Evolutionary conservation across 2,797 vertebrate species (phyloP), one percentile per base, ranked within the genome.

Genomic region (Pipistrellus kuhlii): DNA sequence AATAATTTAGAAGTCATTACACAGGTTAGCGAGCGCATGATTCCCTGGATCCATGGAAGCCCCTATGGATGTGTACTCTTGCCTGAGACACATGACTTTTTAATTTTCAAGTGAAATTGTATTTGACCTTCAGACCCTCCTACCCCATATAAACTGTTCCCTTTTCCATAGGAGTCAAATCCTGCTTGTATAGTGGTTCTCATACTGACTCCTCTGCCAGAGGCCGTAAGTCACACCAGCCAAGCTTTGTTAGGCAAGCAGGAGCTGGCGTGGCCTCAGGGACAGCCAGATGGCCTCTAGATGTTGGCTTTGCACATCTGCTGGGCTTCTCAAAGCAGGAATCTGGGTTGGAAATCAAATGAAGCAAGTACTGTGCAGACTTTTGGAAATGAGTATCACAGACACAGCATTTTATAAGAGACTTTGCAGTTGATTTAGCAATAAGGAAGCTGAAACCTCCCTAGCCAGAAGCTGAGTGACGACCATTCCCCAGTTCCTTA

Each of bases 241-340:
- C 66, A 44, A 85, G 71, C 86, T 73, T n/a, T 84, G 35, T 85
- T 72, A 93, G 62, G 91, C 86, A 82, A 94, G 66, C 21, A 18
- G 0, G 78, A 85, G 53, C 83, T 87, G 81, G 66, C 2, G 0
- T 85, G 86, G 83, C 91, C 89, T 68, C 64, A 25, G 41, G 64
- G 82, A 73, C 32, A 32, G 62, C 66, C 83, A 93, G 76, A 38
- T 76, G 85, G 51, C 53, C 84, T 53, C 8, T 66, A 11, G 2
- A 35, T 71, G 64, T 66, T 77, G 64, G 23, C 77, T 83, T 3
- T 88, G 64, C 18, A 78, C 69, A 51, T 81, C 66, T 90, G 77
- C 88, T 87, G 66, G 85, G 48, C 27, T 77, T 73, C 84, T 72
- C 38, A 32, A 68, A 88, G 78, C n/a, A 81, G 72, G 66, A 68